Evolutionary conservation across 2,797 vertebrate genomes (phyloP).

Genomic region (Hippocampus kuda): DNA sequence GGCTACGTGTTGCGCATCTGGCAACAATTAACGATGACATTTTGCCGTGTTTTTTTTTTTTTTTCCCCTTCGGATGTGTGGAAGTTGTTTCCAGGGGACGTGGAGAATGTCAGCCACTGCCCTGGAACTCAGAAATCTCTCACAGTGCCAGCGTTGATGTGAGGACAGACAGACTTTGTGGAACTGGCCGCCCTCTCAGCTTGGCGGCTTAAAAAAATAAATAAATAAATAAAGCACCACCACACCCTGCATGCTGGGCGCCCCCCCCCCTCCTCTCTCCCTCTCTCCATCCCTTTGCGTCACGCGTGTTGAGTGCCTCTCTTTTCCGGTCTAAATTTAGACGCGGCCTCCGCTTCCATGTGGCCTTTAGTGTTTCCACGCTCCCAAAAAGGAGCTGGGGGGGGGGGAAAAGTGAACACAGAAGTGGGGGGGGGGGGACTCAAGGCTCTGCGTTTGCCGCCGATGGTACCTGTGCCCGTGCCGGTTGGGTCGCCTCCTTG

Average conservation of each 20-base stretch:
- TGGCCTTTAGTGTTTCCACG: constrained; percentile 30
- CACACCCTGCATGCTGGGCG: neutral
- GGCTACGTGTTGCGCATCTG: too few relatives aligned
- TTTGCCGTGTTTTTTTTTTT: neutral
- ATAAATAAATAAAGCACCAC: neutral
- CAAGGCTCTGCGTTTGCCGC: constrained; percentile 17
- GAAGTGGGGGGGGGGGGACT: constrained; percentile 12
- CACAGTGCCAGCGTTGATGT: neutral
- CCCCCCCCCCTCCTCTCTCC: too few relatives aligned
- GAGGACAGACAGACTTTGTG: neutral
- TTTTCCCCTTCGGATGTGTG: neutral
- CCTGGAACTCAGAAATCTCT: neutral
- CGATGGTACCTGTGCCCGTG: constrained; percentile 81
- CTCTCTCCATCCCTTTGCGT: neutral
- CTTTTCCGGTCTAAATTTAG: constrained; percentile 40
- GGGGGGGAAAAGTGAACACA: constrained; percentile 38
- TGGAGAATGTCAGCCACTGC: neutral
- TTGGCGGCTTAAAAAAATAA: neutral
- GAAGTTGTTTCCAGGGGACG: neutral
- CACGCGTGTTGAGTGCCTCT: neutral
- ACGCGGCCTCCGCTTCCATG: constrained; percentile 31
- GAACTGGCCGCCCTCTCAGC: neutral
- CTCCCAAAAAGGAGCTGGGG: constrained; percentile 26
- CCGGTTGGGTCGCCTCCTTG: constrained; percentile 96
- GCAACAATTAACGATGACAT: too few relatives aligned